Conservation (phyloP, 1,140 invertebrate genomes). For the Lordiphosa collinella region DNA sequence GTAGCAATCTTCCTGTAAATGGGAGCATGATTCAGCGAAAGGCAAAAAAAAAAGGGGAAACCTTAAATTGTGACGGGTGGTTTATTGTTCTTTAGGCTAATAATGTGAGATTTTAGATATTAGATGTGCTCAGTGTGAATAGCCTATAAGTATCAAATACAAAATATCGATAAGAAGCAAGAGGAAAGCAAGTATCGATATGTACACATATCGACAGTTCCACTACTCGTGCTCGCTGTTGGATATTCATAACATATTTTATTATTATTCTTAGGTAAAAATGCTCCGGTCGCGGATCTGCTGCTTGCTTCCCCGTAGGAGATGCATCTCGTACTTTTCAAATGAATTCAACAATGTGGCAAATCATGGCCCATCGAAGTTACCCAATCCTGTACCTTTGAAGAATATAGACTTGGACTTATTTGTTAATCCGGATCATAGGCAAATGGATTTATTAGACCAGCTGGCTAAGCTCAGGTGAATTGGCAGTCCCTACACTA, state of each 20-base stretch:
- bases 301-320: constrained; percentile 12
- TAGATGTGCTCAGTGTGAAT: too few species aligned
- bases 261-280: constrained; percentile 18
- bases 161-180: too few species aligned
- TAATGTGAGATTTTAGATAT: too few species aligned
- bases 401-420: constrained; percentile 41
- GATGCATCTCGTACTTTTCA: constrained; percentile 56
- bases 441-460: constrained; percentile 51
- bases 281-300: constrained; percentile 43
- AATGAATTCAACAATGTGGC: constrained; percentile 49
- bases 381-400: neutral
- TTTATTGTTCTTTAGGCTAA: too few species aligned
- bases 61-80: too few species aligned
- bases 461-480: constrained; percentile 46
- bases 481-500: neutral
- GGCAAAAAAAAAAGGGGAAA: too few species aligned
- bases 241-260: constrained; percentile 21
- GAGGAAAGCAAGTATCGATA: too few species aligned
- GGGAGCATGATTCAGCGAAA: too few species aligned
- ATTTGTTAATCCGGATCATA: constrained; percentile 48
- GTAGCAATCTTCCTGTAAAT: too few species aligned
- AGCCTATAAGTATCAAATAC: too few species aligned
- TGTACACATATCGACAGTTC: too few species aligned
- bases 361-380: constrained; percentile 23
- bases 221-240: neutral